Conservation (phyloP, 53 echinoderm and acorn worm species). For the Astropecten irregularis region DNA sequence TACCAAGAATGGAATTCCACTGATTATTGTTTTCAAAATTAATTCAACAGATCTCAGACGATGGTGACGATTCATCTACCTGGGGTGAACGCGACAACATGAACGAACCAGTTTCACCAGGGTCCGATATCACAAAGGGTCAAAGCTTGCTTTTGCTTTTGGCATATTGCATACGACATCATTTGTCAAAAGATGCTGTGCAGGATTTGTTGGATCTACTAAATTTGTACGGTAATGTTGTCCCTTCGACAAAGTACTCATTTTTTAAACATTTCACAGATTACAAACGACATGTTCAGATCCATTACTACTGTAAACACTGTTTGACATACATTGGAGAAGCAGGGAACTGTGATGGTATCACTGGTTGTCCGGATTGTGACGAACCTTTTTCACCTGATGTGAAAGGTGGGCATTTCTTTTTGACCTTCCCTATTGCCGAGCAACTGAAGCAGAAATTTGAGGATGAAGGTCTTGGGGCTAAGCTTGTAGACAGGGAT, state of each 20-base stretch:
- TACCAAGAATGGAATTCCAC: no score
- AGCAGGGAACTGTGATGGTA: background rate
- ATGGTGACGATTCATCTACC: no score
- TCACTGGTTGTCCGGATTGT: background rate
- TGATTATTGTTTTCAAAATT: no score
- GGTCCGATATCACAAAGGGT: background rate
- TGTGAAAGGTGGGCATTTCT: slow-evolving; percentile 15
- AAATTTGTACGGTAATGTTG: background rate
- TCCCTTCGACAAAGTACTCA: background rate
- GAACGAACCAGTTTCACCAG: background rate
- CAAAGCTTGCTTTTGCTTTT: no score
- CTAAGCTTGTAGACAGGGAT: background rate
- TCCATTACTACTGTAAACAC: slow-evolving; percentile 1
- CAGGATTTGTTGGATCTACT: no score
- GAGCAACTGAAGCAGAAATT: slow-evolving; percentile 12
- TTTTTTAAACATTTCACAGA: slow-evolving; percentile 19
- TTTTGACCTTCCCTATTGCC: background rate
- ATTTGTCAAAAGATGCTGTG: background rate
- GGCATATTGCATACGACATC: background rate
- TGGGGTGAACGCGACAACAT: no score
- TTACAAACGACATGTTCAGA: background rate
- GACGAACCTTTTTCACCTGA: background rate
- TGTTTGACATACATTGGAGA: slow-evolving; percentile 6
- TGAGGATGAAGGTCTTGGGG: background rate
- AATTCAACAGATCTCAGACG: no score